phyloP scores from a whole-genome alignment of 2,888 invertebrate species.

The Cheilosia soror region DNA sequence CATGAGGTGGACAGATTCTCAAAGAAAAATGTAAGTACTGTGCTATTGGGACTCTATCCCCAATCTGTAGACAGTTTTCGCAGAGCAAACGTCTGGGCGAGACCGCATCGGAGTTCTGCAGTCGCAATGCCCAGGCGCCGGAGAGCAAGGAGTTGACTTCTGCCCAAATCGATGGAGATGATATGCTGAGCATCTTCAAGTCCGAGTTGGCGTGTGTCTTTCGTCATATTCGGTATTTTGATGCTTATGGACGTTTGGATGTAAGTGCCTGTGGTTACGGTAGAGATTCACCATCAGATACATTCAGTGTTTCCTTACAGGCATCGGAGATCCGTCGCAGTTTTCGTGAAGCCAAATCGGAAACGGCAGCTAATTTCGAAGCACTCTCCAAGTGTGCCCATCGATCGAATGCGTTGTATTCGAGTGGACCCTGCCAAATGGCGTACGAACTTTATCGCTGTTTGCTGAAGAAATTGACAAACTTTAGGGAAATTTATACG shows the following conservation, averaged over 20 bases:
- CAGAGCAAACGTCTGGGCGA: slow-evolving; percentile 49
- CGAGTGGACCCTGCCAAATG: slow-evolving; percentile 68
- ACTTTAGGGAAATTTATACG: slow-evolving; percentile 60
- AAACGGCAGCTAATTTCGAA: slow-evolving; percentile 2
- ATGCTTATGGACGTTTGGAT: slow-evolving; percentile 78
- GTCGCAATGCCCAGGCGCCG: neutral
- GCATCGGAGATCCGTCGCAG: slow-evolving; percentile 74
- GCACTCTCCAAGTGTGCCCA: slow-evolving; percentile 72
- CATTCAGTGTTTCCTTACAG: slow-evolving; percentile 56
- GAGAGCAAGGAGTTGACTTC: slow-evolving; percentile 52
- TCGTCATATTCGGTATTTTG: slow-evolving; percentile 77
- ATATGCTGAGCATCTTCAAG: slow-evolving; percentile 62
- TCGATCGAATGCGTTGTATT: slow-evolving; percentile 72
- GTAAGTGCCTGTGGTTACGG: slow-evolving; percentile 64
- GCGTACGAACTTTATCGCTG: slow-evolving; percentile 77
- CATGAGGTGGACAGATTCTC: slow-evolving; percentile 27
- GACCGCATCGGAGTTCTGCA: slow-evolving; percentile 77
- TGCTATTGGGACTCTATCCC: neutral
- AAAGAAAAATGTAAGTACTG: slow-evolving; percentile 50
- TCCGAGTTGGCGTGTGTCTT: slow-evolving; percentile 76
- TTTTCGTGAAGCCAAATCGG: slow-evolving; percentile 71
- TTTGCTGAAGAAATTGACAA: slow-evolving; percentile 53
- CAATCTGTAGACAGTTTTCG: slow-evolving; percentile 31
- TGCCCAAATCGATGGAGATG: slow-evolving; percentile 18
- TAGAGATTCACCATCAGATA: neutral